phyloP scores from a whole-genome alignment of 2,888 invertebrate genomes.

The Ormia ochracea region DNA sequence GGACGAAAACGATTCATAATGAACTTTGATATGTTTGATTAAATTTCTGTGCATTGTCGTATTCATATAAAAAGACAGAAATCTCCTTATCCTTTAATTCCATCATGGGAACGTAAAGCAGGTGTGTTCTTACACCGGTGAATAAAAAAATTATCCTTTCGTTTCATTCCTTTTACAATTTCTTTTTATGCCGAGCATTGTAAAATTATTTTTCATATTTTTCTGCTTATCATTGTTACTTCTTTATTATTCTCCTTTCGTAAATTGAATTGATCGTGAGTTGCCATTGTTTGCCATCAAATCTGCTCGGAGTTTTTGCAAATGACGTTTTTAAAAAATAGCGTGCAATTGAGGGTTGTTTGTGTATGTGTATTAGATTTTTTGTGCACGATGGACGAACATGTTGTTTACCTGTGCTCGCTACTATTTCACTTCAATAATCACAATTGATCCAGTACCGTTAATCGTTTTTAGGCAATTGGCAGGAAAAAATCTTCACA shows the following conservation, averaged over 20 bases:
- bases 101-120: conserved; percentile 71
- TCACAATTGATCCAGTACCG: conserved; percentile 58
- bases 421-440: background rate
- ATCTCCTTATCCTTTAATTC: conserved; percentile 52
- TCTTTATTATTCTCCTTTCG: conserved; percentile 22
- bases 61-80: background rate
- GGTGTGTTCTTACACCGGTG: conserved; percentile 65
- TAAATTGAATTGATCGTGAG: conserved; percentile 74
- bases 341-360: conserved; percentile 28
- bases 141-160: conserved; percentile 43
- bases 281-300: conserved; percentile 68
- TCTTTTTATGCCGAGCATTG: conserved; percentile 15
- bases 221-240: conserved; percentile 62
- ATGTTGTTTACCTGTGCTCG: conserved; percentile 45
- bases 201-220: conserved; percentile 47
- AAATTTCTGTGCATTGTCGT: too few relatives aligned
- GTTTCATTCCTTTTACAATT: conserved; percentile 50
- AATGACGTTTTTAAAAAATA: conserved; percentile 47
- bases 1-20: too few relatives aligned
- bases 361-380: background rate
- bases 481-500: conserved; percentile 62
- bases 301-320: conserved; percentile 64
- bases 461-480: conserved; percentile 63
- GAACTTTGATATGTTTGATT: background rate
- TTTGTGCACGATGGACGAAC: conserved; percentile 3